These are phyloP conservation scores for Styela plicata DNA, from an alignment of 23 tunicate species.

Conservation along the genomic window DNA sequence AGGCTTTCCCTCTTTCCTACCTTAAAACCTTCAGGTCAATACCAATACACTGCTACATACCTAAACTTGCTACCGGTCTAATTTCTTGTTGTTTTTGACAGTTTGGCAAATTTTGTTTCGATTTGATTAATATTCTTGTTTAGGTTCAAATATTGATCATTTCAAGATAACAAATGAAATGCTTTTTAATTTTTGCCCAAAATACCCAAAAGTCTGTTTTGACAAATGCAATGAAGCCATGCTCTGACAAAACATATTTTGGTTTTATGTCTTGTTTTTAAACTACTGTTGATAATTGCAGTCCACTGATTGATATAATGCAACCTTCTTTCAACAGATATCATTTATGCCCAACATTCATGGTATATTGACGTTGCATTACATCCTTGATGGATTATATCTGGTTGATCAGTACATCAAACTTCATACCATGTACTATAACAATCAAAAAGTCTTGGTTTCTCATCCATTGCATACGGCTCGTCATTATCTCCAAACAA, in stretches of 20 bases:
- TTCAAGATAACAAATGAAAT: no score
- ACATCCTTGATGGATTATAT: conserved; percentile 49
- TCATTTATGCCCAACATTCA: conserved; percentile 55
- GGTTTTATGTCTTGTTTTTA: not conserved
- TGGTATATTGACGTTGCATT: conserved; percentile 49
- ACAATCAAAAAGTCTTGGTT: conserved; percentile 44
- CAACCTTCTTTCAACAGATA: conserved; percentile 36
- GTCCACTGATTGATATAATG: no score
- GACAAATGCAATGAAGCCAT: no score
- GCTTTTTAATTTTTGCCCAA: not conserved
- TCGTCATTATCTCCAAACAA: conserved; percentile 44
- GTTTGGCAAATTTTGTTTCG: no score
- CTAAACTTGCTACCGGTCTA: no score
- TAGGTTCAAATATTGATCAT: no score
- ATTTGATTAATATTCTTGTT: no score
- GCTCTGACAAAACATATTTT: no score
- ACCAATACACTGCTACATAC: no score
- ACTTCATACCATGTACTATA: conserved; percentile 67
- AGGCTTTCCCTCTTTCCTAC: no score
- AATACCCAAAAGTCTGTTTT: not conserved
- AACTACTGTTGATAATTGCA: not conserved
- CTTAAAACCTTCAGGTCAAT: no score
- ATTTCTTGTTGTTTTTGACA: no score
- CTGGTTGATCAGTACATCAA: conserved; percentile 62
- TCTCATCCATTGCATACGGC: conserved; percentile 68